Base-by-base conservation (phyloP, 2,797 vertebrate species). In the Threskiornis aethiopicus region DNA sequence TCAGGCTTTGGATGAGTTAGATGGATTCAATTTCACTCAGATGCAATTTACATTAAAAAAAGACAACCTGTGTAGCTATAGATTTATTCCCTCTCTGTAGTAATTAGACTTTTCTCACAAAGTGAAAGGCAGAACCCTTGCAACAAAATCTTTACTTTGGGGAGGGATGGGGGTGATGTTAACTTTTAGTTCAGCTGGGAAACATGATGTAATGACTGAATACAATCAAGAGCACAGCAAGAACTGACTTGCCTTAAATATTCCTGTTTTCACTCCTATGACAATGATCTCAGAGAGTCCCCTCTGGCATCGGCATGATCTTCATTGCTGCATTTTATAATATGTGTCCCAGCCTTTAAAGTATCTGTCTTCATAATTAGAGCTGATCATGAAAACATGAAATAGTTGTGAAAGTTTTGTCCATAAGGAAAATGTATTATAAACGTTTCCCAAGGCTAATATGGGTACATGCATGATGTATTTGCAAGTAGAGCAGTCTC, bases 381-480 rank as follows among this genome's bases (percentile, higher is more conserved):
- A 87, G 39, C 25, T 22, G 39, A 71, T 54, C 16, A 58, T 51
- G 29, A 66, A 82, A 85, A 80, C 5, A 33, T 16, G 7, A 76
- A 87, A 52, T 16, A 80, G 29, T 26, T 87, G 21, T 66, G 64
- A 55, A 77, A 69, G 16, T 9, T 87, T 55, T 51, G 24, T 71
- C 20, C 21, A 6, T 33, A 69, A 72, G 11, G 39, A 67, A 52
- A 82, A 54, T 31, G 15, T 35, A 59, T 33, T 61, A 41, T 16
- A 61, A 57, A 35, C 11, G 31, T 55, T 84, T 95, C 37, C 66
- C 39, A 86, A 72, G n/a, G 70, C 15, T 78, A 52, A 47, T 24
- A 55, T 1, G 9, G 72, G 18, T 52, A 65, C 0, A 0, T 10
- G 5, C 28, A 25, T 20, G 24, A 49, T 10, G 4, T 31, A 69